These are phyloP conservation scores for Lophochroa leadbeateri DNA, from an alignment of 2,113 vertebrate species.

Conservation along the genomic window DNA sequence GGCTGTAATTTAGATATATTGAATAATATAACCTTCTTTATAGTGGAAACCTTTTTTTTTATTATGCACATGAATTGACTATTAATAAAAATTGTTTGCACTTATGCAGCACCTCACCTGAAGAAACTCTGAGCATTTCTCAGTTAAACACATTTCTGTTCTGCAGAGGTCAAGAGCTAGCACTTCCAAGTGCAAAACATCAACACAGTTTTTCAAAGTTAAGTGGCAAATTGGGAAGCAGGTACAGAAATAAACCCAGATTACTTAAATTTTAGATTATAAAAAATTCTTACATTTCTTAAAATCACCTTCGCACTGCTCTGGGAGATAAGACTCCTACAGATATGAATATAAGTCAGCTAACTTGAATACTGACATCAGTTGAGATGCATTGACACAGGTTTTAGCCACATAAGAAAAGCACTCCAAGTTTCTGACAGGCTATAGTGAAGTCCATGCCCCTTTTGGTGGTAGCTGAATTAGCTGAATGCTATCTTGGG, in stretches of 20 bases:
- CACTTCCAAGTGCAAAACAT: not conserved
- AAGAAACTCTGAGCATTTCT: not conserved
- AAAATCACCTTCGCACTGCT: not conserved
- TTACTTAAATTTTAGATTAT: not conserved
- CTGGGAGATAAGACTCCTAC: not conserved
- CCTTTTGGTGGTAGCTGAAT: not conserved
- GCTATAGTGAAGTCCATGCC: not conserved
- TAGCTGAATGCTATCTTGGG: not conserved
- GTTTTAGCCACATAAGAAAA: not conserved
- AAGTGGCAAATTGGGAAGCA: not conserved
- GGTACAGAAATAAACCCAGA: not conserved
- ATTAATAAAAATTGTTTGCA: conserved; percentile 54
- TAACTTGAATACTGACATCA: not conserved
- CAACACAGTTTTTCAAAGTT: not conserved
- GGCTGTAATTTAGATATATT: conserved; percentile 53
- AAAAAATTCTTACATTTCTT: not conserved
- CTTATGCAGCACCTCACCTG: not conserved
- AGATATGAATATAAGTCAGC: not conserved
- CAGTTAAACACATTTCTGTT: not conserved
- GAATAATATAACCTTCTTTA: conserved; percentile 49
- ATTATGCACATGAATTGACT: conserved; percentile 50
- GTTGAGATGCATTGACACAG: not conserved
- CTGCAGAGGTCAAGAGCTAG: not conserved
- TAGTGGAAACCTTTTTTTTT: conserved; percentile 35
- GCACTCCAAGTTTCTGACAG: not conserved